These are phyloP conservation scores for Crotophaga sulcirostris DNA, from an alignment of 2,113 vertebrate genomes.

Conservation along the genomic window DNA sequence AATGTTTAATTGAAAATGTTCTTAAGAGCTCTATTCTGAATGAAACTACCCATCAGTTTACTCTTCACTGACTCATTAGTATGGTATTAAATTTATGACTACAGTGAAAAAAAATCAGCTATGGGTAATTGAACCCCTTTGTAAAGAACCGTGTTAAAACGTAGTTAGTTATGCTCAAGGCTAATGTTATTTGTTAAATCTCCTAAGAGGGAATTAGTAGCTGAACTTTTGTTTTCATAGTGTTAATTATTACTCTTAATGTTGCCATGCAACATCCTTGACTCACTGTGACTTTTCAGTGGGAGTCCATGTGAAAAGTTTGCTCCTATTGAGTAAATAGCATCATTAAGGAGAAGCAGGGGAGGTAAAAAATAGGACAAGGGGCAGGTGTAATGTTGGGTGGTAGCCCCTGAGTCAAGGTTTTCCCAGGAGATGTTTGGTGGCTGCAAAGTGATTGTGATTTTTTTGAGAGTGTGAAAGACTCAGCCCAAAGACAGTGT, in stretches of 20 bases:
- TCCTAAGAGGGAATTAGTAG: conserved; percentile 5
- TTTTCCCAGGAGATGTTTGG: not conserved
- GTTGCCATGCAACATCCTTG: not conserved
- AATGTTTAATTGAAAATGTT: conserved; percentile 25
- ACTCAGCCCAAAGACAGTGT: rapidly evolving
- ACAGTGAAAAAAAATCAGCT: conserved; percentile 40
- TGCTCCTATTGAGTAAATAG: not conserved
- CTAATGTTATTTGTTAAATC: conserved; percentile 48
- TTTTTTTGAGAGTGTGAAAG: not conserved
- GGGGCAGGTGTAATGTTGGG: rapidly evolving
- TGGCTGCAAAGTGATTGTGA: not conserved
- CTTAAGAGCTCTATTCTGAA: conserved; percentile 15
- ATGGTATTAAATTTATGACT: conserved; percentile 51
- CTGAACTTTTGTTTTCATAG: conserved; percentile 44
- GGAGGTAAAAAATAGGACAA: not conserved
- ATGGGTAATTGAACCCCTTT: conserved; percentile 54
- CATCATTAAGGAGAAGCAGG: not conserved
- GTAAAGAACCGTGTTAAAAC: conserved; percentile 56
- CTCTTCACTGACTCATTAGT: conserved; percentile 57
- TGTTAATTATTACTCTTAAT: not conserved
- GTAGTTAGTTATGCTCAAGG: conserved; percentile 36
- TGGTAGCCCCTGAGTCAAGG: not conserved
- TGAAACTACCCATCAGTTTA: conserved; percentile 38
- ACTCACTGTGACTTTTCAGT: not conserved
- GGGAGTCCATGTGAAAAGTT: not conserved